Percentiles rank a stretch among this genome's conserved stretches.
Evolutionary conservation across 2,797 vertebrate genomes (phyloP).

Genomic region (Psittacula echo): DNA sequence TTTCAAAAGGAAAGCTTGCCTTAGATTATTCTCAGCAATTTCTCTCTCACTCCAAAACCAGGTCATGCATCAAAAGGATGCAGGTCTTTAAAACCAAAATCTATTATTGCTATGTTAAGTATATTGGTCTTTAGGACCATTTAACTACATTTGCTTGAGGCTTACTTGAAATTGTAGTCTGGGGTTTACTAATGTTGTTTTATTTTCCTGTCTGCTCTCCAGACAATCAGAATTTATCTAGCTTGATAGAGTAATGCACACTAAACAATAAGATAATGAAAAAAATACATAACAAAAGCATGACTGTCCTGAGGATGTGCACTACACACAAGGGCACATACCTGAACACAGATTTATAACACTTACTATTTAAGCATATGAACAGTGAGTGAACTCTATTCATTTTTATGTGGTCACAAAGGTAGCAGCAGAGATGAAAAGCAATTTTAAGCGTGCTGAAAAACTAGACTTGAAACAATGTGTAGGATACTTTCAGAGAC

Average conservation of each 20-base stretch:
- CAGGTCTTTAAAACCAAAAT: not conserved
- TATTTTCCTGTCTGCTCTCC: not conserved
- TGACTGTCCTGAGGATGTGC: not conserved
- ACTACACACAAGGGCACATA: not conserved
- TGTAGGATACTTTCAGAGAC: not conserved
- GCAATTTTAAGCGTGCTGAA: not conserved
- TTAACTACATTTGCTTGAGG: not conserved
- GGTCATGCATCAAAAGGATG: not conserved
- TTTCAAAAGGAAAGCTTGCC: not conserved
- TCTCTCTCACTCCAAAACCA: not conserved
- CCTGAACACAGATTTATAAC: not conserved
- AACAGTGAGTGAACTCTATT: not conserved
- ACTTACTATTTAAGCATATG: not conserved
- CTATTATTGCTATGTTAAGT: not conserved
- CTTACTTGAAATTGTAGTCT: not conserved
- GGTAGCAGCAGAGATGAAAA: not conserved
- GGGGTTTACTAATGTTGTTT: not conserved
- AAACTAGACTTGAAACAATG: not conserved
- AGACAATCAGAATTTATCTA: not conserved
- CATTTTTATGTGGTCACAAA: not conserved
- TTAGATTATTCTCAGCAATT: not conserved
- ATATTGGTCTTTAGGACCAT: not conserved
- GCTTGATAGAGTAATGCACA: not conserved
- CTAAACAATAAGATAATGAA: not conserved
- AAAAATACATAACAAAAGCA: not conserved